Conservation (phyloP, 2,113 vertebrate species). For the Stercorarius parasiticus region DNA sequence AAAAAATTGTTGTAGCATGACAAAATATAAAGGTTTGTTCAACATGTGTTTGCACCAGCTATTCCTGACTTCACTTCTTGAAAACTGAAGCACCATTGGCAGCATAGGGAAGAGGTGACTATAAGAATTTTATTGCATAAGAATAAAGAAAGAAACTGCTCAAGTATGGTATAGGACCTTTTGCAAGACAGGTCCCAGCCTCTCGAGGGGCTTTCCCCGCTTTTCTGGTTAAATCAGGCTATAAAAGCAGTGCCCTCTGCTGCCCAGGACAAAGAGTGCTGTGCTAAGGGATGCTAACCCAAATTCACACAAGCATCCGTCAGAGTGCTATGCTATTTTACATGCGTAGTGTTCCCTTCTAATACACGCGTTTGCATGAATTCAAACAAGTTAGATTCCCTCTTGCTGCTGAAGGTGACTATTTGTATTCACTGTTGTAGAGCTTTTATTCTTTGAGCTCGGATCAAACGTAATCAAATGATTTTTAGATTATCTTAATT, state of each 20-base stretch:
- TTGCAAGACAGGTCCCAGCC: not conserved
- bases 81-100: not conserved
- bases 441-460: not conserved
- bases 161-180: not conserved
- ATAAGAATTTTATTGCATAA: not conserved
- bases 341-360: not conserved
- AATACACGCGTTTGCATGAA: not conserved
- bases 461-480: not conserved
- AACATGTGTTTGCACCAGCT: not conserved
- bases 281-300: not conserved
- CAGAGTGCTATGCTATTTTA: not conserved
- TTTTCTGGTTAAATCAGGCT: not conserved
- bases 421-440: not conserved
- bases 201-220: not conserved
- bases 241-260: constrained; percentile 43
- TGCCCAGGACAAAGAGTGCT: not conserved
- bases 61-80: not conserved
- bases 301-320: not conserved
- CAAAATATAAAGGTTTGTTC: not conserved
- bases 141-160: not conserved
- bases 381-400: not conserved
- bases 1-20: not conserved
- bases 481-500: not conserved
- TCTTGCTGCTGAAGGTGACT: not conserved
- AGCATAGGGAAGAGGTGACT: not conserved